A percentile compares a stretch with the other conserved stretches of the same genome.
Conservation (phyloP, 1,140 invertebrate species). For the Microvelia longipes region DNA sequence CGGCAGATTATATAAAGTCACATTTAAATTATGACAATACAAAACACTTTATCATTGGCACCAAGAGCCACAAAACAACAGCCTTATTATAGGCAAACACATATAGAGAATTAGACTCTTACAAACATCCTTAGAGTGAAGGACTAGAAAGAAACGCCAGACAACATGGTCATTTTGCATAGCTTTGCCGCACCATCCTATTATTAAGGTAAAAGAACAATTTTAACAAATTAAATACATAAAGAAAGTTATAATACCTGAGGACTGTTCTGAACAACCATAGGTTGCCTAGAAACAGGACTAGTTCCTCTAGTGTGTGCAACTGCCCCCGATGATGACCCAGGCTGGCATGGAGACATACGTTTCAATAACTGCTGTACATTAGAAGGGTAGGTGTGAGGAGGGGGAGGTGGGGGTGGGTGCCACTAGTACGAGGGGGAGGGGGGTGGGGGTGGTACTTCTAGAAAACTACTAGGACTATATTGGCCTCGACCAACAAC, state of each 20-base stretch:
- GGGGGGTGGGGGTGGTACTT: conserved; percentile 30
- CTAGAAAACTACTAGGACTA: conserved; percentile 42
- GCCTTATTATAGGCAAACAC: too few relatives aligned
- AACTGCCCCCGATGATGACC: conserved; percentile 35
- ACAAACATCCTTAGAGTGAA: too few relatives aligned
- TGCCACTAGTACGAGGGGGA: conserved; percentile 39
- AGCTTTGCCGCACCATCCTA: too few relatives aligned
- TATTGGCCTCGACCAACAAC: conserved; percentile 40
- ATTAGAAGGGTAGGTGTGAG: conserved; percentile 40
- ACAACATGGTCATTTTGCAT: too few relatives aligned
- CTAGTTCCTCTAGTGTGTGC: conserved; percentile 48
- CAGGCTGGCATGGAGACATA: conserved; percentile 56
- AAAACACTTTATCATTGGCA: too few relatives aligned
- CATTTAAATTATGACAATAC: too few relatives aligned
- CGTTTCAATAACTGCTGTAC: conserved; percentile 71
- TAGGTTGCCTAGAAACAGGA: conserved; percentile 54
- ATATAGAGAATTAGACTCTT: too few relatives aligned
- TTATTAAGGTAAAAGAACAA: too few relatives aligned
- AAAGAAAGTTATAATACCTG: conserved; percentile 33
- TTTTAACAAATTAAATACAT: too few relatives aligned
- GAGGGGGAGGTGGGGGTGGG: conserved; percentile 59
- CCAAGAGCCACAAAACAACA: too few relatives aligned
- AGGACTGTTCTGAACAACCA: conserved; percentile 65
- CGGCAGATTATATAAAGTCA: too few relatives aligned
- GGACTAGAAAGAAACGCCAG: too few relatives aligned